Conservation (phyloP, 1,140 invertebrate genomes). For the Yoshiicerus persimilis region DNA sequence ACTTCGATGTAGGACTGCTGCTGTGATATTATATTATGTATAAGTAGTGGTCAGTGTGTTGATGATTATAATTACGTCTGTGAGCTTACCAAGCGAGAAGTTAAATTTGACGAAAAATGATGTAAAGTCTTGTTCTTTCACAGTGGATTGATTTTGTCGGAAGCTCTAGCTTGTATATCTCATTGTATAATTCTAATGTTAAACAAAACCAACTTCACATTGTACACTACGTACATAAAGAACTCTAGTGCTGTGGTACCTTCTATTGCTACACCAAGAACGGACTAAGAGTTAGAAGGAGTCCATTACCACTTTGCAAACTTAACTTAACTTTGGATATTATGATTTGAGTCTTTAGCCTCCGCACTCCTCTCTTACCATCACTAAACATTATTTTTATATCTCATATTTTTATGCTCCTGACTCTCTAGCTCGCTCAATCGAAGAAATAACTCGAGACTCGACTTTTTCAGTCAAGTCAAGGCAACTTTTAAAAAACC, state of each 20-base stretch:
- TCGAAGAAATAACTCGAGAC: constrained; percentile 5
- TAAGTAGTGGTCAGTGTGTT: neutral
- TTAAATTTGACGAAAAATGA: constrained; percentile 32
- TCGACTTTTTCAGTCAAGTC: neutral
- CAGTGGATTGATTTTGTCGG: constrained; percentile 25
- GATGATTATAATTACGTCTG: constrained; percentile 23
- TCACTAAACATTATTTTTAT: constrained; percentile 23
- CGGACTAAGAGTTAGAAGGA: neutral
- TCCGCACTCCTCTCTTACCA: constrained; percentile 1
- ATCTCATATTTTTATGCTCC: constrained; percentile 6
- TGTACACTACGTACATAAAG: neutral
- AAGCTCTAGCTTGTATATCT: neutral
- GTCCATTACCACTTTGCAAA: neutral
- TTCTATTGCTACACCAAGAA: neutral
- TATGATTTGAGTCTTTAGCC: neutral
- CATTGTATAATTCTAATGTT: neutral
- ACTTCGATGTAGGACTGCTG: no score
- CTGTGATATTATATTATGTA: neutral
- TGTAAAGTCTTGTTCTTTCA: constrained; percentile 8
- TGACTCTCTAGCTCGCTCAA: constrained; percentile 1
- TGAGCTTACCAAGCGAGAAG: constrained; percentile 17
- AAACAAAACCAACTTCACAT: neutral
- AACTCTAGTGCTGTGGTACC: neutral
- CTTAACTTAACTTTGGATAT: neutral
- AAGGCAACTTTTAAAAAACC: constrained; percentile 8